Conservation (phyloP, 1,140 invertebrate species). For the Bombyx mori region ASM3026992v2 NC_085121.1:1769001-1769500, state of each 20-base stretch:
- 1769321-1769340: constrained; percentile 40
- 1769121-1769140: constrained; percentile 46
- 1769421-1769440: constrained; percentile 18
- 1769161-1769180: constrained; percentile 38
- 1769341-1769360: constrained; percentile 39
- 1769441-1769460: background rate
- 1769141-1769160: constrained; percentile 48
- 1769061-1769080: constrained; percentile 51
- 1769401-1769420: constrained; percentile 47
- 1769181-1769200: constrained; percentile 46
- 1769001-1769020: constrained; percentile 47
- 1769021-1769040: constrained; percentile 52
- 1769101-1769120: constrained; percentile 42
- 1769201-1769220: constrained; percentile 43
- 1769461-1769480: too few relatives aligned
- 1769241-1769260: constrained; percentile 33
- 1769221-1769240: constrained; percentile 39
- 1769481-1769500: too few relatives aligned
- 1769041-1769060: constrained; percentile 61
- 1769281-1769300: constrained; percentile 43
- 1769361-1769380: constrained; percentile 36
- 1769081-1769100: constrained; percentile 48
- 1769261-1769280: constrained; percentile 44
- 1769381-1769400: constrained; percentile 42
- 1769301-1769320: constrained; percentile 42